These are phyloP conservation scores for Mustela nigripes DNA, from an alignment of 2,113 vertebrate genomes.

Conservation along the genomic window DNA sequence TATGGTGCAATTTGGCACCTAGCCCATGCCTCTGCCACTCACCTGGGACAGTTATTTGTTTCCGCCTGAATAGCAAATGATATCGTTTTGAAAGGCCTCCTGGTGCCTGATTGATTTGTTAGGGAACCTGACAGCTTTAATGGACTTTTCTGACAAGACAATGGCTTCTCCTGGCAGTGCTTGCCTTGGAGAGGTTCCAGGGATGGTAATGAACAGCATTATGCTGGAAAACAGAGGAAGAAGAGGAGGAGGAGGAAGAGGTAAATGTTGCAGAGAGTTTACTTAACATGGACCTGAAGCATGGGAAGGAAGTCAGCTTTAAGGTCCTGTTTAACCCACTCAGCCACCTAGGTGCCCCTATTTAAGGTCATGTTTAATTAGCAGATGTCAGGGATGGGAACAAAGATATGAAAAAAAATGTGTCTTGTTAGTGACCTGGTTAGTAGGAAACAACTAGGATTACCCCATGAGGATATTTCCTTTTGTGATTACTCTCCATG, in stretches of 20 bases:
- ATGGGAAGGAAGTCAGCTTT: neutral
- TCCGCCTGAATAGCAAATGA: slow-evolving; percentile 77
- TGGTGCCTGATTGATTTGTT: slow-evolving; percentile 84
- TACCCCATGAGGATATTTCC: neutral
- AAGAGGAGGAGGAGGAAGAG: neutral
- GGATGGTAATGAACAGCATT: slow-evolving; percentile 76
- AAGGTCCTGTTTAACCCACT: slow-evolving; percentile 1
- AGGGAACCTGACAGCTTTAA: slow-evolving; percentile 79
- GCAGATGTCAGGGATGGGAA: neutral
- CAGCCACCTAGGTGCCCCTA: no score
- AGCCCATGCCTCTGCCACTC: slow-evolving; percentile 14
- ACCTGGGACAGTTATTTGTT: slow-evolving; percentile 73
- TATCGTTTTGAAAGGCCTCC: slow-evolving; percentile 75
- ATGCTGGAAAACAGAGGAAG: slow-evolving; percentile 38
- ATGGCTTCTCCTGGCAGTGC: slow-evolving; percentile 69
- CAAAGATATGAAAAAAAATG: neutral
- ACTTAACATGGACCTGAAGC: neutral
- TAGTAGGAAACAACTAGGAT: neutral
- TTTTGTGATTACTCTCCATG: neutral
- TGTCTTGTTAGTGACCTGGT: neutral
- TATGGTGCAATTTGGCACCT: neutral
- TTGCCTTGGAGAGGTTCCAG: slow-evolving; percentile 83
- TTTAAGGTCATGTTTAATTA: slow-evolving; percentile 21
- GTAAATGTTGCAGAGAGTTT: neutral
- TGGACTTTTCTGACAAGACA: slow-evolving; percentile 83